Evolutionary conservation across 2,113 vertebrate genomes (phyloP).

Genomic region (Barbus barbus): DNA sequence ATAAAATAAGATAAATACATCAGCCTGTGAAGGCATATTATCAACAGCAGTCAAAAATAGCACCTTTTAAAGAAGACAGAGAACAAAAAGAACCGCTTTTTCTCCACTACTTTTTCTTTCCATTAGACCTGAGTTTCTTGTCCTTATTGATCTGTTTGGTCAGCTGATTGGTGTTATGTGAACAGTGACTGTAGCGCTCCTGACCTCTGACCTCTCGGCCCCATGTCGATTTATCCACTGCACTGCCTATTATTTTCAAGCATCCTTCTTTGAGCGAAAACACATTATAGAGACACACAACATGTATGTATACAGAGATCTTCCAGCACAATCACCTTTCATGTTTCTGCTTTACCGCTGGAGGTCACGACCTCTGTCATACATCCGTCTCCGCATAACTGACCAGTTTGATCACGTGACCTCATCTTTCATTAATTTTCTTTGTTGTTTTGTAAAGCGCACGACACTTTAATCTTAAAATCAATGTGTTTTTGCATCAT

Average conservation of each 20-base stretch:
- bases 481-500: background rate
- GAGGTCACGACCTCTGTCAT: background rate
- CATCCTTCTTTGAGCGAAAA: background rate
- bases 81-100: background rate
- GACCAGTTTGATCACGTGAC: background rate
- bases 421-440: background rate
- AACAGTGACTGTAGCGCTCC: constrained; percentile 46
- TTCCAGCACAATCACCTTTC: background rate
- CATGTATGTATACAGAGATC: background rate
- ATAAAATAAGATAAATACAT: constrained; percentile 21
- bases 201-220: constrained; percentile 45
- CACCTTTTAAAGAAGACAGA: background rate
- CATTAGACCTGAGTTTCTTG: constrained; percentile 27
- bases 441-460: constrained; percentile 6
- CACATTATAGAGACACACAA: constrained; percentile 16
- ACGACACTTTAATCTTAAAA: background rate
- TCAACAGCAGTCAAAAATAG: background rate
- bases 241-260: constrained; percentile 42
- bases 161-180: constrained; percentile 56
- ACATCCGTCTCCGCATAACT: background rate
- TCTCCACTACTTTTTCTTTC: constrained; percentile 43
- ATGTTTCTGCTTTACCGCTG: background rate
- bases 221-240: constrained; percentile 26
- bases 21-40: background rate
- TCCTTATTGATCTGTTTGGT: constrained; percentile 68